Evolutionary conservation across 2,797 vertebrate species (phyloP).

Genomic region (Peromyscus melanophrys): DNA sequence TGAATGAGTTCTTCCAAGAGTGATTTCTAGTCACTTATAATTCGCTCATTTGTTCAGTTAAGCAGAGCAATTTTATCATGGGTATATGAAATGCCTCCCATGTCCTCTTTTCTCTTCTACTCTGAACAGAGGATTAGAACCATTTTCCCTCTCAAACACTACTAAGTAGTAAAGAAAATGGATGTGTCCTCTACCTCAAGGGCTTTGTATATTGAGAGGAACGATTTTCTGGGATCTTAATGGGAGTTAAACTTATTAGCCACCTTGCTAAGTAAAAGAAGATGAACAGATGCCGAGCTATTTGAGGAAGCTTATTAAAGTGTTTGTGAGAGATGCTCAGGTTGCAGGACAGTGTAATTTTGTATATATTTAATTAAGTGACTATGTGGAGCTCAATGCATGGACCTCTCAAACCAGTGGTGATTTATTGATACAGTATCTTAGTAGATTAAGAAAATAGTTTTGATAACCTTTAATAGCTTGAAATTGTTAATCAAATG

Average conservation of each 20-base stretch:
- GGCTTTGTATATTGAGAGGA: background rate
- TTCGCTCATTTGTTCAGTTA: background rate
- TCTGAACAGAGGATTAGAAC: background rate
- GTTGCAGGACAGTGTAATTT: background rate
- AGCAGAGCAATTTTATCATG: background rate
- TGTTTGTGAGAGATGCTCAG: background rate
- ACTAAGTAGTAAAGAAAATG: background rate
- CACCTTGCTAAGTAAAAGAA: constrained; percentile 50
- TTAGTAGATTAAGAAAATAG: constrained; percentile 1
- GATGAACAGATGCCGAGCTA: constrained; percentile 52
- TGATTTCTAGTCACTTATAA: background rate
- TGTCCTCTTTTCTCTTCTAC: background rate
- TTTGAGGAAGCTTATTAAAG: constrained; percentile 57
- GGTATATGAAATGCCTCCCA: background rate
- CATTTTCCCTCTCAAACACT: background rate
- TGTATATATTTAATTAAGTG: constrained; percentile 28
- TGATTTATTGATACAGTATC: background rate
- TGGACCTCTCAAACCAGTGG: background rate
- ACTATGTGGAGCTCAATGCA: background rate
- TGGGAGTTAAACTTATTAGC: constrained; percentile 4
- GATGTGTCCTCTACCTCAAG: background rate
- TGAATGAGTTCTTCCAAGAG: background rate
- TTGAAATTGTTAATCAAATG: constrained; percentile 22
- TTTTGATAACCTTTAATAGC: background rate
- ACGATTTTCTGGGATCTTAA: constrained; percentile 3